Evolutionary conservation across 92 coral and sea anemone species (phyloP), one percentile per base, ranked within the genome.

Genomic region (Galaxea fascicularis): DNA sequence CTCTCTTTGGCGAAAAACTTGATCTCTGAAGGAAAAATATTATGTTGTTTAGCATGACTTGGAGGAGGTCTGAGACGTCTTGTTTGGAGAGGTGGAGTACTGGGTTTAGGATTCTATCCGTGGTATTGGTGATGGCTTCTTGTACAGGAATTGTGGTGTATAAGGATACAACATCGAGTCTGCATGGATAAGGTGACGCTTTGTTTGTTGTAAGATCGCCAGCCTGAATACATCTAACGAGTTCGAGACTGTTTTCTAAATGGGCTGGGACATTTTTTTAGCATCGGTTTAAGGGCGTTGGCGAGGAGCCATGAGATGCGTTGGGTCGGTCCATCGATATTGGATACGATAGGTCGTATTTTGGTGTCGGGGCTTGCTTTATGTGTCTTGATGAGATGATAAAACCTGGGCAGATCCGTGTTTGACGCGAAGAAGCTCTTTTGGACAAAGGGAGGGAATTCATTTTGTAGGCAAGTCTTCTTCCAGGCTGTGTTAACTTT

Each of bases 271-370:
- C 82, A 89, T 7, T 82, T 65, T 20, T 66, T 85, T 12, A 90
- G 85, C 47, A 68, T 56, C 9, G 93, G 87, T 22, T 67, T 89
- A 4, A 84, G 82, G 9, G 78, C 31, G 67, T 67, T 47, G 46
- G 82, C 22, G 72, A 85, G 72, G 24, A 79, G 63, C 92, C 86
- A 73, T 29, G 81, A 15, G 31, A 78, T 71, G 59, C 68, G 57
- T 22, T 70, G 75, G 27, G 90, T 89, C 4, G 89, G 90, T 20
- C 89, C 87, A 60, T 85, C 73, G 71, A 52, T 76, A 60, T 86
- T 86, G 17, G 85, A 86, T 18, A 79, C 83, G n/a, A 87, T 87
- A 11, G 91, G 86, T 85, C 87, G 69, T 63, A 85, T 89, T 45
- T 89, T 85, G 24, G 85, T 79, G 7, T 65, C 85, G 27, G 44